Evolutionary conservation across 2,113 vertebrate species (phyloP).

Genomic region (Cygnus atratus): DNA sequence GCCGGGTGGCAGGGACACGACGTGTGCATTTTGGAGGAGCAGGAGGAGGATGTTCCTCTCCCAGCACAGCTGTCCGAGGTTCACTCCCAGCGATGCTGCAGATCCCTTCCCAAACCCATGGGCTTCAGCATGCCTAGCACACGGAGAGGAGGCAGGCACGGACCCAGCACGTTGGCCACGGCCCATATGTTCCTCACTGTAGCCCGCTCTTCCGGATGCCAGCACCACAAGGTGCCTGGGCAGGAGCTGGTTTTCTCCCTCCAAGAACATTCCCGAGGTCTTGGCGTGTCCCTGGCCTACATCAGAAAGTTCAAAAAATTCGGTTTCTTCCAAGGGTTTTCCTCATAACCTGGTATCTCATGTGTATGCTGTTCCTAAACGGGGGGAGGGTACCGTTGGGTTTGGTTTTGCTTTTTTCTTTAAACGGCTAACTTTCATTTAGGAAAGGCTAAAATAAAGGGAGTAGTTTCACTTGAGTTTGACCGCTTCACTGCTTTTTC

Average conservation of each 20-base stretch:
- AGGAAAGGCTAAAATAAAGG: not conserved
- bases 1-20: not conserved
- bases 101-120: too few relatives aligned
- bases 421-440: not conserved
- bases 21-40: not conserved
- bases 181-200: too few relatives aligned
- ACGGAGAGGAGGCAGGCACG: too few relatives aligned
- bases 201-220: not conserved
- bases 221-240: not conserved
- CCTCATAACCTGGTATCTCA: not conserved
- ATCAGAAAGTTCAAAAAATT: not conserved
- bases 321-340: not conserved
- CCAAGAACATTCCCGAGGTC: not conserved
- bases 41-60: not conserved
- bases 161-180: too few relatives aligned
- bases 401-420: not conserved
- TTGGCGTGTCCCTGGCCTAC: not conserved
- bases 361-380: fast-evolving
- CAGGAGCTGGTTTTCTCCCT: not conserved
- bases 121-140: too few relatives aligned
- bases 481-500: fast-evolving
- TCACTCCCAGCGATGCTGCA: not conserved
- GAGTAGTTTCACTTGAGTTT: not conserved
- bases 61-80: fast-evolving
- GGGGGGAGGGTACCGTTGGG: not conserved